Evolutionary conservation across 2,797 vertebrate genomes (phyloP), one percentile per base, ranked within the genome.

Genomic region (Hydrocynus forskahlii): DNA sequence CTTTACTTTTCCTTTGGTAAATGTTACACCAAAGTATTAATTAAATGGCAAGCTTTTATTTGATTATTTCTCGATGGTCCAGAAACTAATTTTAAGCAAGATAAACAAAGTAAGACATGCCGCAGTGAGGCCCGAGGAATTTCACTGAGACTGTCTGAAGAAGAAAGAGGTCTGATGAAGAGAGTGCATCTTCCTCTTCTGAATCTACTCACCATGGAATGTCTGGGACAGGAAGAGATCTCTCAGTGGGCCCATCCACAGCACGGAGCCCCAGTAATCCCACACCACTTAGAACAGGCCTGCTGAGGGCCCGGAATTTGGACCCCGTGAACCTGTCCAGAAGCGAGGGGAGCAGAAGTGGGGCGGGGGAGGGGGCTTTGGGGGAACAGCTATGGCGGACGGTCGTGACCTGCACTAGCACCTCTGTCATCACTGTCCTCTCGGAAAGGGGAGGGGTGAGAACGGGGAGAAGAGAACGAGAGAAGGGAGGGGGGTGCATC

Each of bases 401-500:
- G 90, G 89, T 75, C 1, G 60, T 95, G 95, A 96, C 95, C 95
- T 92, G 93, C 87, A 90, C 90, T 90, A 93, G 94, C 94, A 94
- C 94, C 93, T 91, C 93, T 96, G 95, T 96, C 95, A 94, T 95
- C 94, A 54, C 88, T 62, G 67, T 85, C 83, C 74, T 74, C 76
- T 70, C 23, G 73, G 70, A 79, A 85, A 83, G 67, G 69, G 78
- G 75, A 78, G 67, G 52, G 23, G 68, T 62, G 23, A 14, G 69
- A 4, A 38, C 19, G 10, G 76, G 63, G 29, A 50, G 72, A 25
- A 19, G 54, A 82, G 54, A 50, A 7, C 5, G 48, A 73, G 76
- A 38, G 64, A 71, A n/a, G n/a, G n/a, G n/a, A 45, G 68, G 68
- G 76, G 82, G 73, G 67, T 73, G 79, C 38, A 48, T 93, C 88